Evolutionary conservation across 2,888 invertebrate genomes (phyloP), one percentile per base, ranked within the genome.

Genomic region (Linnaemya tessellans): DNA sequence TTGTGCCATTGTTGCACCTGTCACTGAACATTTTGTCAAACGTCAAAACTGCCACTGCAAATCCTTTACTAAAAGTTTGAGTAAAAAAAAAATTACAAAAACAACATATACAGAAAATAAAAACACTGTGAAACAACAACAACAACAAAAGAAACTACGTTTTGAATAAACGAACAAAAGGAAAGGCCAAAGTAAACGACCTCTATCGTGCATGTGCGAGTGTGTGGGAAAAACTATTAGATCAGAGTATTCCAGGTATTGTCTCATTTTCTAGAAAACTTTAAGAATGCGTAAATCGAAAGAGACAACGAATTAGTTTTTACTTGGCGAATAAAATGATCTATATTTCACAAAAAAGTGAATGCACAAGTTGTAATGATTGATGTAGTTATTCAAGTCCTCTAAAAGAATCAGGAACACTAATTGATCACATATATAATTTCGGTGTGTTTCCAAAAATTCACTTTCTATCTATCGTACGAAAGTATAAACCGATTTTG

Each of bases 1-100:
- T 80, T 80, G 75, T 71, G 82, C 71, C 46, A 80, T 85, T 85
- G 85, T 82, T 85, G 85, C 82, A 85, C 85, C 85, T 85, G 85
- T 85, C 85, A 82, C 82, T 77, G 71, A 80, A 75, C 85, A 82
- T 82, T 85, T 85, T 85, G 85, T 85, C 82, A 85, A 85, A 85
- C 75, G 82, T 85, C 85, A 82, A 85, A 82, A 85, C 71, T 82
- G 82, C 60, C 79, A 79, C 74, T 71, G 60, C 74, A 79, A 70
- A 64, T 70, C 56, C 64, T 38, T 67, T 65, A 56, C 79, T 75
- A 75, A 75, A 67, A 71, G 20, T 60, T 30, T 79, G 35, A 51
- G 30, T 18, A 38, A 54, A 82, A 38, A 54, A 82, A 65, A 25
- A 77, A 56, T 58, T 77, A 58, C 18, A 77, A 65, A n/a, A 43